phyloP scores from a whole-genome alignment of 1,140 invertebrate genomes.

The Palaemon carinicauda region DNA sequence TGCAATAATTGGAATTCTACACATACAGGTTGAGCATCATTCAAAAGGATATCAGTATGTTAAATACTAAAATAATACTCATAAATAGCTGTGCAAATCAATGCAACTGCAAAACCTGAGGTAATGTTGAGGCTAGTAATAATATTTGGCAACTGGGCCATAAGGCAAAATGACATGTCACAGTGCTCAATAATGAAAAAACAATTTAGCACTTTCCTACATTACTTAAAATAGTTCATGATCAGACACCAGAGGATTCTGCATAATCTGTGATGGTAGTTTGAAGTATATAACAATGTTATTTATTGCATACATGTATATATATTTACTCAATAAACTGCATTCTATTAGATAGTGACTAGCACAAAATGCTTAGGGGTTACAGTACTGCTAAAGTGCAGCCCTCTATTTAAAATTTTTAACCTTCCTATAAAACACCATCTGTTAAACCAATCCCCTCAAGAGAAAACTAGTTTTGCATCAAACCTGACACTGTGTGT shows the following conservation, averaged over 20 bases:
- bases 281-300: conserved; percentile 20
- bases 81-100: too few species aligned
- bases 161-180: too few species aligned
- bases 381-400: conserved; percentile 35
- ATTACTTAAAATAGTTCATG: conserved; percentile 18
- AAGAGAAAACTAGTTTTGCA: too few species aligned
- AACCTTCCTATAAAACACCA: background rate
- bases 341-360: conserved; percentile 39
- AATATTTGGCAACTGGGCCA: too few species aligned
- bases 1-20: too few species aligned
- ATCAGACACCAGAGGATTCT: conserved; percentile 26
- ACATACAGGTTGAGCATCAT: too few species aligned
- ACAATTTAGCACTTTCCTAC: conserved; percentile 11
- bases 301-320: conserved; percentile 44
- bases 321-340: background rate
- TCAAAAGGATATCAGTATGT: too few species aligned
- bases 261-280: conserved; percentile 19
- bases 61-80: too few species aligned
- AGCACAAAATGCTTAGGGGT: conserved; percentile 25
- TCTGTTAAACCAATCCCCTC: background rate
- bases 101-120: too few species aligned
- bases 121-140: too few species aligned
- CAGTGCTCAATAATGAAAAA: background rate
- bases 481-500: too few species aligned
- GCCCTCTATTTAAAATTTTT: background rate